Conservation (phyloP, 92 coral and sea anemone species). For the Palythoa grandis region DNA sequence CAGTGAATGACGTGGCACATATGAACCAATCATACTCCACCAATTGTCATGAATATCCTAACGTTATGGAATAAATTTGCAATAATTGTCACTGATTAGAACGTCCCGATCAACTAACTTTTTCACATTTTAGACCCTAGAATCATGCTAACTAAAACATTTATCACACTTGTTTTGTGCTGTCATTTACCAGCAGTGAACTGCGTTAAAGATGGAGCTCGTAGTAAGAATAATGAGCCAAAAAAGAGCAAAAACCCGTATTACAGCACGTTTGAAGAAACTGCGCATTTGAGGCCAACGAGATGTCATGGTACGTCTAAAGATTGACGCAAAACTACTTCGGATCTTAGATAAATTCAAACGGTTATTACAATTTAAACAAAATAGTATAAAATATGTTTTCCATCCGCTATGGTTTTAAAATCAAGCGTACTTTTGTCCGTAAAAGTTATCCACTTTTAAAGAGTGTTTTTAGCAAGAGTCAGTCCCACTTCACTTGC, state of each 20-base stretch:
- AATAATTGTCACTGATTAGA: not conserved
- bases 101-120: not conserved
- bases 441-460: too few relatives aligned
- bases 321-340: too few relatives aligned
- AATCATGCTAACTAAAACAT: not conserved
- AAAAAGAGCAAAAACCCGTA: conserved; percentile 76
- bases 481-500: too few relatives aligned
- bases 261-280: conserved; percentile 83
- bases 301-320: conserved; percentile 82
- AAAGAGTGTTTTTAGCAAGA: too few relatives aligned
- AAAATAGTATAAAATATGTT: too few relatives aligned
- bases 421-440: too few relatives aligned
- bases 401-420: too few relatives aligned
- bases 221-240: conserved; percentile 22
- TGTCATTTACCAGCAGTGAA: not conserved
- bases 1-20: not conserved
- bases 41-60: conserved; percentile 9
- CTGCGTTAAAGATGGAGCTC: not conserved
- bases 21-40: conserved; percentile 7
- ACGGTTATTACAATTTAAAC: too few relatives aligned
- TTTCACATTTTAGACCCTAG: not conserved
- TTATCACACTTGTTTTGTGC: not conserved
- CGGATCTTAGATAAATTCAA: too few relatives aligned
- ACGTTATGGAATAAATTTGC: not conserved
- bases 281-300: conserved; percentile 80